Conservation (phyloP, 2,797 vertebrate genomes). For the Liparis tanakae region DNA sequence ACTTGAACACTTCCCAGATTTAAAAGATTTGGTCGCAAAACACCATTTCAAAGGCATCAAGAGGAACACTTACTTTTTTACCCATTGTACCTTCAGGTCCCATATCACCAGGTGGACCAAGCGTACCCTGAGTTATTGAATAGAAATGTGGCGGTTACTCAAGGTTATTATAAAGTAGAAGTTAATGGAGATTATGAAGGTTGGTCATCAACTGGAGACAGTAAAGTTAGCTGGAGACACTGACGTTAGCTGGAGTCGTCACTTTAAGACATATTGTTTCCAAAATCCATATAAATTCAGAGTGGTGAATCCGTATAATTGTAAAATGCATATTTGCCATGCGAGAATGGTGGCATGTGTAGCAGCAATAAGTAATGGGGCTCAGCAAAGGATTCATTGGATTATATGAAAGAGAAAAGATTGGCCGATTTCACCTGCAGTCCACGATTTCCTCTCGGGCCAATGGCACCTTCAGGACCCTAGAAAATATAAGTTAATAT, state of each 20-base stretch:
- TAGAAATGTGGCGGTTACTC: background rate
- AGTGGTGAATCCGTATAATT: background rate
- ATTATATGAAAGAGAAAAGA: background rate
- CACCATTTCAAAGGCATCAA: slow-evolving; percentile 9
- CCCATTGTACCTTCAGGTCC: slow-evolving; percentile 87
- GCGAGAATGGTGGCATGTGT: background rate
- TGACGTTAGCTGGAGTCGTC: too few relatives aligned
- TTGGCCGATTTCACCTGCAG: slow-evolving; percentile 78
- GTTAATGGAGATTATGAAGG: background rate
- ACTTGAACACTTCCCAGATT: slow-evolving; percentile 8
- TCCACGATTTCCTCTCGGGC: slow-evolving; percentile 86
- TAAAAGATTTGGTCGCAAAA: background rate
- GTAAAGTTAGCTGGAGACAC: background rate
- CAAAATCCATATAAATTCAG: background rate
- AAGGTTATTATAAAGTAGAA: background rate
- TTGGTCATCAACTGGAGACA: background rate
- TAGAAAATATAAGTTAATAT: slow-evolving; percentile 44
- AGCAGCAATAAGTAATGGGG: background rate
- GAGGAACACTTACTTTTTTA: slow-evolving; percentile 84
- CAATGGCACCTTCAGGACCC: slow-evolving; percentile 88
- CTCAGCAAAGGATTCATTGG: background rate
- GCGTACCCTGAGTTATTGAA: slow-evolving; percentile 79
- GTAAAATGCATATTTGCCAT: slow-evolving; percentile 1
- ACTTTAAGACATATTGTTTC: background rate
- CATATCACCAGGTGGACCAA: slow-evolving; percentile 85